phyloP scores from a whole-genome alignment of 1,140 invertebrate genomes.

The Papilio xuthus region DNA sequence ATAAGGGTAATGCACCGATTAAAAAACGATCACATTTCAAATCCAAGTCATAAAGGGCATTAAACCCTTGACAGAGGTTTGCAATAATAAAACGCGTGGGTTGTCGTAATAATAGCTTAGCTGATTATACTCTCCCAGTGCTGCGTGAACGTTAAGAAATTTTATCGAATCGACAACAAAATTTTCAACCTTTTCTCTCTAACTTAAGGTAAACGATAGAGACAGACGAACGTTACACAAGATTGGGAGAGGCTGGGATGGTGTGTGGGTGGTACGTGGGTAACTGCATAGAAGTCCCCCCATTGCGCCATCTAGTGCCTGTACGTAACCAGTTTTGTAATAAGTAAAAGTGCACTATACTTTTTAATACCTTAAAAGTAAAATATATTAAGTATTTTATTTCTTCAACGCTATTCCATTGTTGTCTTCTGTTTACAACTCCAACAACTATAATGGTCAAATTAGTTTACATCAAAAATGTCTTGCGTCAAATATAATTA shows the following conservation, averaged over 20 bases:
- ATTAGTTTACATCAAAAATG: background rate
- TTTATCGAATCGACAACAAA: slow-evolving; percentile 43
- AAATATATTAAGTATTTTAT: background rate
- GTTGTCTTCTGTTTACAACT: background rate
- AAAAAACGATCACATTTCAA: slow-evolving; percentile 30
- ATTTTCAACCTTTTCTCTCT: slow-evolving; percentile 41
- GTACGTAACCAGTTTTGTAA: slow-evolving; percentile 52
- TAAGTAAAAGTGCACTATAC: slow-evolving; percentile 47
- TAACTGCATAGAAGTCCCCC: slow-evolving; percentile 53
- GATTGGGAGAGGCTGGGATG: slow-evolving; percentile 43
- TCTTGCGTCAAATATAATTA: background rate
- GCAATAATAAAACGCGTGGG: slow-evolving; percentile 55
- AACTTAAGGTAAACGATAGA: slow-evolving; percentile 44
- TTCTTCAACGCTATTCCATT: background rate
- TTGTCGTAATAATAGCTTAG: slow-evolving; percentile 64
- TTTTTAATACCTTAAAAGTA: background rate
- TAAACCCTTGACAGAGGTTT: slow-evolving; percentile 59
- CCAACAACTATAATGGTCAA: background rate
- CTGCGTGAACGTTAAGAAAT: slow-evolving; percentile 46
- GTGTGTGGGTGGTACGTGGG: slow-evolving; percentile 56
- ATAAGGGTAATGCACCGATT: slow-evolving; percentile 17
- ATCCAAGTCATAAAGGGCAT: slow-evolving; percentile 57
- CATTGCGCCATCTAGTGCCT: slow-evolving; percentile 53
- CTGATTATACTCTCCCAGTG: slow-evolving; percentile 61
- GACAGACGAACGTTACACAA: slow-evolving; percentile 40